Evolutionary conservation across 2,113 vertebrate genomes (phyloP).

Genomic region (Dasyprocta punctata): DNA sequence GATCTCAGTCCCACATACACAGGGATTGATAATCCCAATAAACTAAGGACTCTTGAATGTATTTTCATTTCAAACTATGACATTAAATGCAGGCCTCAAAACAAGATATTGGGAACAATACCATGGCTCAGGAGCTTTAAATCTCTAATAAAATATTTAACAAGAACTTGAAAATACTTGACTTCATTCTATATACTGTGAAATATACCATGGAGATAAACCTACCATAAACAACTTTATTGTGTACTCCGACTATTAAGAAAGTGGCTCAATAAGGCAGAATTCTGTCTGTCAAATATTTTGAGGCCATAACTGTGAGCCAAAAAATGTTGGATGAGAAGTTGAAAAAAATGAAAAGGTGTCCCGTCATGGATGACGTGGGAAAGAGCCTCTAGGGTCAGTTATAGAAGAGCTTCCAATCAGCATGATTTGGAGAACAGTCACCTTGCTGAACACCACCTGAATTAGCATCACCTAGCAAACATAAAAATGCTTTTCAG

Average conservation of each 20-base stretch:
- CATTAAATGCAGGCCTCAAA: not conserved
- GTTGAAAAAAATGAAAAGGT: not conserved
- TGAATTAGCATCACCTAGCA: not conserved
- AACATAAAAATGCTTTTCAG: not conserved
- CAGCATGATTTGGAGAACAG: not conserved
- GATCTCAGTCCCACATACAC: not conserved
- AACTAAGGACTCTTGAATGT: not conserved
- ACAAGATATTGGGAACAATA: not conserved
- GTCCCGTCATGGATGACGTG: not conserved
- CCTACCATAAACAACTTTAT: not conserved
- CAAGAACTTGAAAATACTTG: not conserved
- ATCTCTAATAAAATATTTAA: not conserved
- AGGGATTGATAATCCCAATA: not conserved
- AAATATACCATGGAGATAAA: not conserved
- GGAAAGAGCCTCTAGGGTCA: not conserved
- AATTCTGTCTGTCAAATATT: not conserved
- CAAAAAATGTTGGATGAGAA: not conserved
- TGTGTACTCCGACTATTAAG: not conserved
- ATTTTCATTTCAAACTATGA: not conserved
- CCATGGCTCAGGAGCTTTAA: not conserved
- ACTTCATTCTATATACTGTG: not conserved
- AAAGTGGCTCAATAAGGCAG: not conserved
- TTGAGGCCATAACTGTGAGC: not conserved
- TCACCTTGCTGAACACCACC: not conserved
- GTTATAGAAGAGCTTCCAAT: not conserved